Base-by-base conservation (phyloP, 2,888 invertebrate genomes). In the Mythimna ferrago region DNA sequence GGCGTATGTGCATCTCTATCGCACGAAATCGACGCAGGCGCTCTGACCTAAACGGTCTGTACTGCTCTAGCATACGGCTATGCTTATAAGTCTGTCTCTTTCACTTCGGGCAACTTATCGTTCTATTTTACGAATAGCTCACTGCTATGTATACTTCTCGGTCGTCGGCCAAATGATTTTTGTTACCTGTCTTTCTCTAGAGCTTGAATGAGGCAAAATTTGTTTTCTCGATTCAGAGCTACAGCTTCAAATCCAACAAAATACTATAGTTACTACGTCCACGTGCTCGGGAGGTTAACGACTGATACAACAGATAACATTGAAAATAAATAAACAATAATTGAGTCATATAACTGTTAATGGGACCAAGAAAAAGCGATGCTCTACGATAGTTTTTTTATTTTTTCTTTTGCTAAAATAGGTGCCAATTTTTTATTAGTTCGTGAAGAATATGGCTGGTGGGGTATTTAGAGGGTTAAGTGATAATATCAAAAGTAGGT, bases 121-220 rank as follows among this genome's bases (percentile, higher is more conserved):
- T 95, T 95, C 95, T 95, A 95, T 95, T 96, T 95, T 95, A 95
- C 96, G 95, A 93, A 96, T 96, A 96, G 96, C 96, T 96, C 94
- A 91, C 93, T 91, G 94, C 94, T 95, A 95, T 96, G 96, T 96
- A 95, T 96, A 96, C 96, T 96, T 96, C 96, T 96, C 96, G 93
- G 96, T 96, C 96, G 95, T 92, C 93, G 93, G 92, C 95, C 93
- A 95, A 95, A 94, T 93, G 93, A 95, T 93, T 96, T 93, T 94
- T 92, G 95, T 94, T 95, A 93, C 93, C 96, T 95, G 95, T 96
- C 96, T 96, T 96, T 94, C 94, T 96, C 96, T 96, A 96, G 93
- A 95, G 95, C 92, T 94, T 96, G 95, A 96, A 96, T 96, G 96
- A 89, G 91, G 94, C 87, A 92, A 94, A 95, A 90, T 94, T 95